phyloP scores from a whole-genome alignment of 1,140 invertebrate species.

The Pseudomyrmex gracilis region DNA sequence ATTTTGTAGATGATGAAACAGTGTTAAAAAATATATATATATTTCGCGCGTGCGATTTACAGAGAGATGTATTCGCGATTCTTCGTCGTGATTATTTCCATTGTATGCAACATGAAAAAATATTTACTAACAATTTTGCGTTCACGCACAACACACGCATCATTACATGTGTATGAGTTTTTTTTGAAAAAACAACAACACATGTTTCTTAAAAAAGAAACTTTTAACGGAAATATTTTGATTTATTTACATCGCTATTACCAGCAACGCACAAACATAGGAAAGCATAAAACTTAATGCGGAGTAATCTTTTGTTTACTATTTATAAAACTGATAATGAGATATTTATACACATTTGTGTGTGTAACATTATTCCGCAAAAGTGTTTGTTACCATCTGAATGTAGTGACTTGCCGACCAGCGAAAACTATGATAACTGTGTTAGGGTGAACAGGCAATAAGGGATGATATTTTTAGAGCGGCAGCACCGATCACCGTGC shows the following conservation, averaged over 20 bases:
- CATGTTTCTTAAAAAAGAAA: neutral
- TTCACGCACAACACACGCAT: no score
- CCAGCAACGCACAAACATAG: neutral
- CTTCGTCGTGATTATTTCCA: neutral
- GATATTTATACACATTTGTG: no score
- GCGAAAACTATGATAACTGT: neutral
- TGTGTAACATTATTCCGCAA: neutral
- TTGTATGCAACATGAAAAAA: no score
- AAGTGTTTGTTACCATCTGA: neutral
- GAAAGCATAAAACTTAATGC: neutral
- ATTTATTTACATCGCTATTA: neutral
- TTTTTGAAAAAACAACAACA: no score
- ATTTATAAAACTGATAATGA: neutral
- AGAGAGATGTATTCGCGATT: neutral
- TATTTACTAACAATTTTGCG: no score
- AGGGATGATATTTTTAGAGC: constrained; percentile 33
- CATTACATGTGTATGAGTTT: no score
- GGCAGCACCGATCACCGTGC: constrained; percentile 15
- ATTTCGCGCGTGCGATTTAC: neutral
- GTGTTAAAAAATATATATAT: constrained; percentile 22
- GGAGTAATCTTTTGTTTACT: neutral
- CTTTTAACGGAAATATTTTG: neutral
- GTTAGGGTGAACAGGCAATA: neutral
- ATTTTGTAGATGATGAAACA: constrained; percentile 33
- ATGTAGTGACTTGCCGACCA: constrained; percentile 36